Conservation (phyloP, 2,113 vertebrate species). For the Oenanthe oenanthe region DNA sequence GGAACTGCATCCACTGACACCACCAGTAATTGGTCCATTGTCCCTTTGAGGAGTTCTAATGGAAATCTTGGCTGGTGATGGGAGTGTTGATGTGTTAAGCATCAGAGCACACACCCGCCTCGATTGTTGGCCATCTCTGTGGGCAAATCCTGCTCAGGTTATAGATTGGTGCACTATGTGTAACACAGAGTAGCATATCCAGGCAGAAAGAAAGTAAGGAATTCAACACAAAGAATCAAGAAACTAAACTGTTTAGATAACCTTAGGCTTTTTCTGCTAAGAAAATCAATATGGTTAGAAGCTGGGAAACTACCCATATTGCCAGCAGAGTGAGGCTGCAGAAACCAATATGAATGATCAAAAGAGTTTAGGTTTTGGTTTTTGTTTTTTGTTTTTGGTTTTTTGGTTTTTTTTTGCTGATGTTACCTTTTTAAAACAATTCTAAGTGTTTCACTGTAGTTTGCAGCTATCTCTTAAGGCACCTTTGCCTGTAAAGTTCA, state of each 20-base stretch:
- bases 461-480: not conserved
- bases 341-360: not conserved
- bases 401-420: not conserved
- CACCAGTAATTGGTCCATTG: not conserved
- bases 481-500: not conserved
- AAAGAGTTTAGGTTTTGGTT: not conserved
- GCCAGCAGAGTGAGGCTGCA: not conserved
- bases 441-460: not conserved
- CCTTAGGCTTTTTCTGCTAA: conserved; percentile 50
- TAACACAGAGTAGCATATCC: not conserved
- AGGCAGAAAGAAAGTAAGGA: conserved; percentile 40
- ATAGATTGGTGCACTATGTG: not conserved
- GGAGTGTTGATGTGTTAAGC: not conserved
- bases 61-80: not conserved
- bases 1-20: not conserved
- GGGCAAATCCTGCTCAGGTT: not conserved
- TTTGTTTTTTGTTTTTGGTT: not conserved
- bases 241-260: conserved; percentile 63
- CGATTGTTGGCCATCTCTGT: not conserved
- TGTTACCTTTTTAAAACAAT: not conserved
- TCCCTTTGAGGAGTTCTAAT: not conserved
- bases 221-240: conserved; percentile 34
- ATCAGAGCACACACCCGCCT: not conserved
- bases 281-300: conserved; percentile 54
- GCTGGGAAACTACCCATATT: not conserved